Conservation (phyloP, 2,888 invertebrate genomes). For the Megamerina dolium region DNA sequence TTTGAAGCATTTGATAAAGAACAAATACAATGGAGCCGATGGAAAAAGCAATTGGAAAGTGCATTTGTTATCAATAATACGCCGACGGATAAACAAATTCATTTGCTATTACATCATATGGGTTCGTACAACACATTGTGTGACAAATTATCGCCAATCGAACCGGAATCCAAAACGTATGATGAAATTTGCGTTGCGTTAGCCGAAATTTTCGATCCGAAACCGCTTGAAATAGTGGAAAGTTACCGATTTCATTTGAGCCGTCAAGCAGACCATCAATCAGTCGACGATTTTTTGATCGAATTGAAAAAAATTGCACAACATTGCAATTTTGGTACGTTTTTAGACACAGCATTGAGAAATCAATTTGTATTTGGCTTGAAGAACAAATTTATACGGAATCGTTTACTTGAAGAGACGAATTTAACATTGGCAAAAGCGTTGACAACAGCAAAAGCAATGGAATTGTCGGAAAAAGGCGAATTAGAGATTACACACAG, state of each 20-base stretch:
- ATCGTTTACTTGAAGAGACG: neutral
- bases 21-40: too few species aligned
- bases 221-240: slow-evolving; percentile 6
- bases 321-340: slow-evolving; percentile 2
- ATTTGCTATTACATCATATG: neutral
- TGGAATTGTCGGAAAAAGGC: slow-evolving; percentile 1
- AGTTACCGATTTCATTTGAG: slow-evolving; percentile 3
- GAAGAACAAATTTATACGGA: neutral
- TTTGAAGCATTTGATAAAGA: too few species aligned
- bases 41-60: too few species aligned
- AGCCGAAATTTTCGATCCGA: neutral
- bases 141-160: too few species aligned
- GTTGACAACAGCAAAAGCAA: slow-evolving; percentile 1
- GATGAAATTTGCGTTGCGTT: neutral
- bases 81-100: slow-evolving; percentile 1
- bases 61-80: too few species aligned
- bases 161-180: neutral
- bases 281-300: neutral
- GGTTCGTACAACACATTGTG: slow-evolving; percentile 2
- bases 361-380: neutral
- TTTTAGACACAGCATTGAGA: neutral
- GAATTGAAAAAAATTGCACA: neutral
- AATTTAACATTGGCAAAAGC: neutral
- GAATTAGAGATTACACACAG: neutral
- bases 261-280: neutral